These are phyloP conservation scores for Drosophila punjabiensis DNA, from an alignment of 1,140 invertebrate genomes.

Conservation along the genomic window DNA sequence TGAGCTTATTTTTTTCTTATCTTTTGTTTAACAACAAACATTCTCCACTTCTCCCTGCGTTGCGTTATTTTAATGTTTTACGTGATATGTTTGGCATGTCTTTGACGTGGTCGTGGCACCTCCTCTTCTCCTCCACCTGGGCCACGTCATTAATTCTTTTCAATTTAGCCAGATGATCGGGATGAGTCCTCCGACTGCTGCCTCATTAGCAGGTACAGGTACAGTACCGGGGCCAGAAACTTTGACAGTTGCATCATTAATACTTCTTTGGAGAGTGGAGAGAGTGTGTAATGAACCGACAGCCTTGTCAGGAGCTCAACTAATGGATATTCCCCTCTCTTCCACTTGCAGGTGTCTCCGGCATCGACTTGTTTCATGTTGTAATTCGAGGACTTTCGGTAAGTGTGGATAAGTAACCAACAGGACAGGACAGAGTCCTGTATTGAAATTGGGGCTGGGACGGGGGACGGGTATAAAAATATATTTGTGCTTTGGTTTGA, in stretches of 20 bases:
- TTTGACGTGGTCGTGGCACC: slow-evolving; percentile 31
- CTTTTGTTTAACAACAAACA: slow-evolving; percentile 19
- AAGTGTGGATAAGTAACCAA: slow-evolving; percentile 40
- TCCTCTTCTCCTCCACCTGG: not conserved
- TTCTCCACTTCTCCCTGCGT: not conserved
- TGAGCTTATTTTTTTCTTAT: slow-evolving; percentile 2
- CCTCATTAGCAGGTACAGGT: slow-evolving; percentile 53
- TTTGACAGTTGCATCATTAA: slow-evolving; percentile 78
- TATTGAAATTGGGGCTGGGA: not conserved
- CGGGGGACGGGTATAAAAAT: not conserved
- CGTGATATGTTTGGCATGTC: slow-evolving; percentile 53
- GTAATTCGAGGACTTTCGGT: slow-evolving; percentile 79
- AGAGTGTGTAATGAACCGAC: slow-evolving; percentile 47
- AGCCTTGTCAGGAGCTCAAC: slow-evolving; percentile 48
- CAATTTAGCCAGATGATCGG: slow-evolving; percentile 16
- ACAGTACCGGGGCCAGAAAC: slow-evolving; percentile 44
- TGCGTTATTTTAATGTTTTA: slow-evolving; percentile 46
- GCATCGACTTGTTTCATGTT: slow-evolving; percentile 78
- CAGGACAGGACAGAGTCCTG: not conserved
- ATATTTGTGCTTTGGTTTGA: slow-evolving; percentile 1
- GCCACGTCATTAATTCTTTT: slow-evolving; percentile 55
- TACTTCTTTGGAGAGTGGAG: slow-evolving; percentile 6
- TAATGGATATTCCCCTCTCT: slow-evolving; percentile 38
- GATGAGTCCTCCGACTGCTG: not conserved
- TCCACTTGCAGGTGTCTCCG: slow-evolving; percentile 68